phyloP scores from a whole-genome alignment of 1,140 invertebrate species.

The Philotrypesis tridentata region DNA sequence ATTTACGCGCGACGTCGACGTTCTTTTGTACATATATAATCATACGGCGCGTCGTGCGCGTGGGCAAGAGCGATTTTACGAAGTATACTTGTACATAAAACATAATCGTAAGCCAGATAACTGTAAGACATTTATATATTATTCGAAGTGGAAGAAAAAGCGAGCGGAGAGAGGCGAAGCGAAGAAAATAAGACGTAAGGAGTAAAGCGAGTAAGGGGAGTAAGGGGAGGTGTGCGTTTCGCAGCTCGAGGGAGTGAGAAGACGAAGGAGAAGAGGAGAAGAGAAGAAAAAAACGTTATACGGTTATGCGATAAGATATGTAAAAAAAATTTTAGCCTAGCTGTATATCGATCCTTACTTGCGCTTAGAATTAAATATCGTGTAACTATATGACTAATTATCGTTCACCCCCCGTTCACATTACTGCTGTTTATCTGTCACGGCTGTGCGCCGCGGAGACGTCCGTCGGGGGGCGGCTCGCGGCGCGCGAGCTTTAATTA shows the following conservation, averaged over 20 bases:
- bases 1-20: neutral
- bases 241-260: neutral
- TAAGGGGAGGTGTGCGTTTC: no score
- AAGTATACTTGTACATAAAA: slow-evolving; percentile 50
- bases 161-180: no score
- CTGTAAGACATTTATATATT: slow-evolving; percentile 46
- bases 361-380: slow-evolving; percentile 54
- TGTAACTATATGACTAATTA: slow-evolving; percentile 54
- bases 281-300: slow-evolving; percentile 60
- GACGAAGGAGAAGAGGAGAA: neutral
- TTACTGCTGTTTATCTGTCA: slow-evolving; percentile 47
- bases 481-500: slow-evolving; percentile 23
- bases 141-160: neutral
- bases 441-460: slow-evolving; percentile 7
- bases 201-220: neutral
- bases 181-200: slow-evolving; percentile 7
- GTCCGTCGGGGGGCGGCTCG: no score
- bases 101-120: slow-evolving; percentile 44
- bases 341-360: slow-evolving; percentile 63
- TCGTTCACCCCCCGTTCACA: slow-evolving; percentile 42
- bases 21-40: slow-evolving; percentile 49
- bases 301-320: slow-evolving; percentile 61
- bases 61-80: slow-evolving; percentile 25
- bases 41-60: neutral
- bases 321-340: slow-evolving; percentile 65